Evolutionary conservation across 2,113 vertebrate species (phyloP).

Genomic region (Amphiprion percula): DNA sequence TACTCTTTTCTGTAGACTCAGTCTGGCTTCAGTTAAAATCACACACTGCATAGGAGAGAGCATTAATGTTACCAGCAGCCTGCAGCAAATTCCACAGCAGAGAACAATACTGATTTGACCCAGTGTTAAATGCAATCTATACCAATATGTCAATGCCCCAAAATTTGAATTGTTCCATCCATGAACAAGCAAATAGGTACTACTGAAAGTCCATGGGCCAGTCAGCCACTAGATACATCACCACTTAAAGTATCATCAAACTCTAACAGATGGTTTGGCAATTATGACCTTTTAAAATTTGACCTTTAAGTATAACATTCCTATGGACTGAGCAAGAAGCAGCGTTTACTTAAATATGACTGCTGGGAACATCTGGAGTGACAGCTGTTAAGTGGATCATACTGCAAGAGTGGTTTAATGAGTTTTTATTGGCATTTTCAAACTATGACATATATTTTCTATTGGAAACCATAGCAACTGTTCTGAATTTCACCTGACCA

Average conservation of each 20-base stretch:
- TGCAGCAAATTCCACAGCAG: not conserved
- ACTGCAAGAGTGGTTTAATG: not conserved
- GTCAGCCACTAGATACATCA: not conserved
- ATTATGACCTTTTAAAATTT: not conserved
- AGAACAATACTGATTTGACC: not conserved
- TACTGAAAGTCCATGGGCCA: not conserved
- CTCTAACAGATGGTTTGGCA: not conserved
- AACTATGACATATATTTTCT: not conserved
- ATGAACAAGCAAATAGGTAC: not conserved
- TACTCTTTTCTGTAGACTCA: constrained; percentile 91
- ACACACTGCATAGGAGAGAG: constrained; percentile 88
- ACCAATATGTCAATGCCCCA: not conserved
- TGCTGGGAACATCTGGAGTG: too few species aligned
- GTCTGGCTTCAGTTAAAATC: constrained; percentile 91
- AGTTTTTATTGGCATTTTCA: not conserved
- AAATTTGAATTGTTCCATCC: not conserved
- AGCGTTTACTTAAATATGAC: too few species aligned
- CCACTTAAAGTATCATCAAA: not conserved
- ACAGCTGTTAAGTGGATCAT: not conserved
- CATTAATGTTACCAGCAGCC: not conserved
- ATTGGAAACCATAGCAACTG: not conserved
- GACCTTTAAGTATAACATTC: not conserved
- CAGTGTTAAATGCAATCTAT: not conserved
- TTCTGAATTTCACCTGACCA: not conserved
- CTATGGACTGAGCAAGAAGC: too few species aligned